Conservation (phyloP, 2,113 vertebrate genomes). For the Dasypus novemcinctus region DNA sequence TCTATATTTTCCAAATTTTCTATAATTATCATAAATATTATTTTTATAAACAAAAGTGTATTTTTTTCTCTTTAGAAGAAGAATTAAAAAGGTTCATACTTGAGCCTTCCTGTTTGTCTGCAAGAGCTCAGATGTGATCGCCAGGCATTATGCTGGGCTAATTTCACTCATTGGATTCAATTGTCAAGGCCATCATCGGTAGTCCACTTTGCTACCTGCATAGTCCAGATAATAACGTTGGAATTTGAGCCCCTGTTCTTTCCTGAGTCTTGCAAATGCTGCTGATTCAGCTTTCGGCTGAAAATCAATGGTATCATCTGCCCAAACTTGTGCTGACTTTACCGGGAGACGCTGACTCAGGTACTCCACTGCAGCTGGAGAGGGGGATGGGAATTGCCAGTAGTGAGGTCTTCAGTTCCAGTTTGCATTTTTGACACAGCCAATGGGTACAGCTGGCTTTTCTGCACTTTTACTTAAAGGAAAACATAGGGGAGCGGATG, state of each 20-base stretch:
- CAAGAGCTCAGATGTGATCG: not conserved
- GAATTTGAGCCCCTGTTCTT: not conserved
- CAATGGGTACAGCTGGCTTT: not conserved
- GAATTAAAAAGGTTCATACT: not conserved
- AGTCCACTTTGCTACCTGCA: not conserved
- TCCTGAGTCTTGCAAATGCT: not conserved
- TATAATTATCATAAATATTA: not conserved
- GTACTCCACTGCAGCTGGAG: not conserved
- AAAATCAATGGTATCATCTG: not conserved
- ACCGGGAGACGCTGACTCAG: constrained; percentile 51
- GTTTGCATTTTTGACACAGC: not conserved
- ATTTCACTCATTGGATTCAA: not conserved
- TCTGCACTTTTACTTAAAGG: not conserved
- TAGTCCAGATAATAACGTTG: not conserved
- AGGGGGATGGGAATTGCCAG: not conserved
- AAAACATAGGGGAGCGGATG: too few species aligned
- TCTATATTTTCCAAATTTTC: constrained; percentile 1
- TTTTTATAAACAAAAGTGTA: not conserved
- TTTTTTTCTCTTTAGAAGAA: not conserved
- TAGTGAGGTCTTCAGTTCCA: not conserved
- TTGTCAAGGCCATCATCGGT: not conserved
- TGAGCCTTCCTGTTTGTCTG: not conserved
- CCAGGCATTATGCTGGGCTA: not conserved
- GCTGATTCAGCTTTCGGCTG: constrained; percentile 8
- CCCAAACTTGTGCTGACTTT: constrained; percentile 49